Evolutionary conservation across 1,140 invertebrate species (phyloP), one percentile per base, ranked within the genome.

Genomic region (Nasonia vitripennis): DNA sequence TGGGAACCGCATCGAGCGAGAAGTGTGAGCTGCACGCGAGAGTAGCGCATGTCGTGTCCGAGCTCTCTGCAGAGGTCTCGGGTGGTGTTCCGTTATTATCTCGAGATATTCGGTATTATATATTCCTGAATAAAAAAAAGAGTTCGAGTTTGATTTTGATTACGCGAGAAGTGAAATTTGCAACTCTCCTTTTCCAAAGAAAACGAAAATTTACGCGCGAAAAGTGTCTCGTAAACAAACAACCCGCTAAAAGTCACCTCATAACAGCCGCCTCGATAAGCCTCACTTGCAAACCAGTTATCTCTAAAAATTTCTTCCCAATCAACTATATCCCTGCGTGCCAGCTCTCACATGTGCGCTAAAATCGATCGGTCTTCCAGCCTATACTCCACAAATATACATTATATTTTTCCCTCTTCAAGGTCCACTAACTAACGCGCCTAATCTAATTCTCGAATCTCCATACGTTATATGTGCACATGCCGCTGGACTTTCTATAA

Each of bases 361-460:
- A 5, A 71, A 14, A 71, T n/a, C 10, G 27, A 73, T 62, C 55
- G 17, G 55, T 62, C 20, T n/a, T 20, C 9, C 55, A n/a, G 17
- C 2, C 55, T 45, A 27, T 27, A 45, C 55, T 62, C 55, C 55
- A 62, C 5, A 62, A 62, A 62, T 62, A 17, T n/a, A 62, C 7
- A 62, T n/a, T 6, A 7, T 10, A 71, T 31, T 71, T 71, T 55
- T 27, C 5, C 37, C 12, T 23, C 55, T 41, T 70, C 82, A 48
- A 78, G 74, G 82, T 70, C 75, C 75, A 37, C 62, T 31, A 41
- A 37, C 62, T 31, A 41, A 27, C 82, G 17, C 55, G 37, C 9
- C 81, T 68, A 67, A 77, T 78, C 71, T 23, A 27, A 34, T 27
- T 55, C 51, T 41, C 34, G n/a, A 27, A 83, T 77, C 81, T 55